Evolutionary conservation across 2,113 vertebrate species (phyloP).

Genomic region (Phoenicopterus ruber): DNA sequence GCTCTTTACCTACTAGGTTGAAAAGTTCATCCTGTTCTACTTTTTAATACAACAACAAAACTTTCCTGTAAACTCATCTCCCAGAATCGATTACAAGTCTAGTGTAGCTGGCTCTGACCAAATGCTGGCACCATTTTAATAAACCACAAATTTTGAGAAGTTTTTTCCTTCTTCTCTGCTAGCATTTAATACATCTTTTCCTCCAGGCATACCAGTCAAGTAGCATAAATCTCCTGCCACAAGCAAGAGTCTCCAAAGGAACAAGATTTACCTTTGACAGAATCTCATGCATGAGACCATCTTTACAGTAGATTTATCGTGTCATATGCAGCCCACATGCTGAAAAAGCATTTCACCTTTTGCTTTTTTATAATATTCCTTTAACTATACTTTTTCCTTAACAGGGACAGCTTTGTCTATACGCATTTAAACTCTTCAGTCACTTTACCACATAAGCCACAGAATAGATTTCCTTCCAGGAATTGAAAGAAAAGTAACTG

Average conservation of each 20-base stretch:
- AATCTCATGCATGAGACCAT: background rate
- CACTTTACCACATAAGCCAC: background rate
- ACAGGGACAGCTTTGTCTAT: background rate
- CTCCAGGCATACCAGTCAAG: background rate
- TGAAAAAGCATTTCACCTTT: background rate
- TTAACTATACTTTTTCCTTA: background rate
- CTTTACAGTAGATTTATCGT: background rate
- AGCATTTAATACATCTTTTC: background rate
- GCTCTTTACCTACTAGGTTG: constrained; percentile 6
- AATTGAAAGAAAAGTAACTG: background rate
- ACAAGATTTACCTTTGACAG: background rate
- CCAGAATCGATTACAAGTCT: background rate
- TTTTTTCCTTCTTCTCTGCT: constrained; percentile 5
- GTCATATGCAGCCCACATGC: background rate
- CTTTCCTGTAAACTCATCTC: constrained; percentile 18
- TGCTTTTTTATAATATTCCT: background rate
- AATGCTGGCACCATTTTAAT: background rate
- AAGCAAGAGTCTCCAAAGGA: background rate
- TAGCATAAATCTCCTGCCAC: background rate
- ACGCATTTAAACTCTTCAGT: background rate
- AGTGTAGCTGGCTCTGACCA: background rate
- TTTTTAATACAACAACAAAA: constrained; percentile 7
- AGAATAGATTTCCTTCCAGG: constrained; percentile 26
- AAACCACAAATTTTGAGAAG: background rate
- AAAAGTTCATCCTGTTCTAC: constrained; percentile 54